Percentiles rank a stretch among this genome's conserved stretches.
Evolutionary conservation across 2,113 vertebrate genomes (phyloP).

Genomic region (Chloebia gouldiae): DNA sequence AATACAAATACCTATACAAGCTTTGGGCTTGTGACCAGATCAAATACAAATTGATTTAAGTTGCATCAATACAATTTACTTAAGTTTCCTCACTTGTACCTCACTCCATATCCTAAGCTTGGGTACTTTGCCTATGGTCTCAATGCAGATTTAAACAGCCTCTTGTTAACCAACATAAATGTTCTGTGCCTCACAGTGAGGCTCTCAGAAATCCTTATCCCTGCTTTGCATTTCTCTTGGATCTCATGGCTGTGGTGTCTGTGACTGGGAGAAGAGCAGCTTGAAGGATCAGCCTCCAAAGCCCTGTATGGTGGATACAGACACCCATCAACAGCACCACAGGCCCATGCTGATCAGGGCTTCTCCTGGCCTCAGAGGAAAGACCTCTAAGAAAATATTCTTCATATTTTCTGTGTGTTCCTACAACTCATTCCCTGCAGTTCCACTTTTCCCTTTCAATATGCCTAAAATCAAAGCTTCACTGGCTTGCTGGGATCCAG

Average conservation of each 20-base stretch:
- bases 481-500: not conserved
- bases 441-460: not conserved
- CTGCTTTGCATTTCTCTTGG: not conserved
- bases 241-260: not conserved
- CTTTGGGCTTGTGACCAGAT: not conserved
- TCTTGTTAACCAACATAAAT: not conserved
- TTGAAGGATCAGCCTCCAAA: not conserved
- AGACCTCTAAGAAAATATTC: not conserved
- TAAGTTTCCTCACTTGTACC: accelerated
- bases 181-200: not conserved
- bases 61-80: not conserved
- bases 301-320: not conserved
- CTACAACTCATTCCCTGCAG: not conserved
- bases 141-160: not conserved
- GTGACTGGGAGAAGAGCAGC: not conserved
- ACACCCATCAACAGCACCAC: not conserved
- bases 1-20: not conserved
- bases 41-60: not conserved
- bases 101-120: not conserved
- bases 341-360: not conserved
- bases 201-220: not conserved
- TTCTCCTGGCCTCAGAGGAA: not conserved
- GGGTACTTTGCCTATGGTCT: not conserved
- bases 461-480: not conserved
- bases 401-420: not conserved